These are phyloP conservation scores for Dicrostonyx torquatus DNA, from an alignment of 2,797 vertebrate genomes.

Conservation along the genomic window DNA sequence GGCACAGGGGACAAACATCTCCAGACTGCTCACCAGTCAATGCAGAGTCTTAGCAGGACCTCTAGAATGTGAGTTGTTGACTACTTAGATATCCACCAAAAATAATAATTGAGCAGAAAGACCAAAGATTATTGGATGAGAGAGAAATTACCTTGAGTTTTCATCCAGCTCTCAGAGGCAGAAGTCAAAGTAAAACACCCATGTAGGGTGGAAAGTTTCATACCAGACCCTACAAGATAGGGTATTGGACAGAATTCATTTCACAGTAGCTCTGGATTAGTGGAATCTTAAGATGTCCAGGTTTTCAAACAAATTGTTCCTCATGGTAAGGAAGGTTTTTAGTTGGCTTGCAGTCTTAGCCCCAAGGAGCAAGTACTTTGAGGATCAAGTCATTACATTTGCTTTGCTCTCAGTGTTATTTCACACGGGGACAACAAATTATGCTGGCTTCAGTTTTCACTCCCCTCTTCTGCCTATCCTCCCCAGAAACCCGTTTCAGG, in stretches of 20 bases:
- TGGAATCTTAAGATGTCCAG: not conserved
- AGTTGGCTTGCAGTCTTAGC: constrained; percentile 7
- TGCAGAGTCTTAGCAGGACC: not conserved
- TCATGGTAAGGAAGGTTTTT: not conserved
- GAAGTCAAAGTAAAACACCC: not conserved
- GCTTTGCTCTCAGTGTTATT: constrained; percentile 44
- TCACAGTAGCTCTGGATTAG: not conserved
- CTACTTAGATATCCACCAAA: not conserved
- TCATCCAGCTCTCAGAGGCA: not conserved
- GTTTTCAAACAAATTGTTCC: not conserved
- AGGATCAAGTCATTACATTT: constrained; percentile 2
- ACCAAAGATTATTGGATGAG: not conserved
- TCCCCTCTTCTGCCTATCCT: not conserved
- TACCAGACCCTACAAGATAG: not conserved
- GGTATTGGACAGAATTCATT: not conserved
- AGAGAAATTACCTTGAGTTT: not conserved
- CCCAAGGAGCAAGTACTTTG: constrained; percentile 22
- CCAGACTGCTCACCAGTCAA: not conserved
- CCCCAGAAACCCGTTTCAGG: constrained; percentile 6
- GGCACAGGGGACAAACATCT: not conserved
- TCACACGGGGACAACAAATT: constrained; percentile 22
- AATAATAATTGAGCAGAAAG: constrained; percentile 11
- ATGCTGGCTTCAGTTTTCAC: constrained; percentile 58
- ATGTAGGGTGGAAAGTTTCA: not conserved
- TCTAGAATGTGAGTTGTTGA: not conserved